Conservation (phyloP, 2,797 vertebrate species). For the Labroides dimidiatus region DNA sequence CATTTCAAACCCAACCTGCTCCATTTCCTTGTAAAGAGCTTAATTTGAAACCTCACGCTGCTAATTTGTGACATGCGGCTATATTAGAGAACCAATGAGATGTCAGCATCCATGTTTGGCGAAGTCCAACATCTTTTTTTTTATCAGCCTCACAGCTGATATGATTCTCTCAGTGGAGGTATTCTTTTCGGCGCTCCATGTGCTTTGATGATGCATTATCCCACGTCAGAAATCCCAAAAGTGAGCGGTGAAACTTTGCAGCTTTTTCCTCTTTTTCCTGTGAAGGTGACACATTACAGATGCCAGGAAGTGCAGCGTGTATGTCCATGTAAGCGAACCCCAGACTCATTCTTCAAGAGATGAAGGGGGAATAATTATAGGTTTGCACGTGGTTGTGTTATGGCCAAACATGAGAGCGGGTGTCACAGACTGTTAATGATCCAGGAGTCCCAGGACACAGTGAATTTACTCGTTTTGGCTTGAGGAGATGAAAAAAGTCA, state of each 20-base stretch:
- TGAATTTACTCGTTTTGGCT: conserved; percentile 55
- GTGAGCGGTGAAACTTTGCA: conserved; percentile 45
- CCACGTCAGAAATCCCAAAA: conserved; percentile 26
- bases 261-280: conserved; percentile 44
- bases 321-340: conserved; percentile 25
- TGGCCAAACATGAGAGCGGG: conserved; percentile 53
- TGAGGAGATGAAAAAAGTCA: conserved; percentile 35
- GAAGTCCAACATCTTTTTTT: conserved; percentile 9
- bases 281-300: conserved; percentile 60
- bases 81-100: conserved; percentile 25
- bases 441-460: conserved; percentile 48
- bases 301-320: conserved; percentile 45
- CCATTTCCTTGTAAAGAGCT: conserved; percentile 60
- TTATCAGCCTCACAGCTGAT: neutral
- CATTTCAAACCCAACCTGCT: conserved; percentile 68
- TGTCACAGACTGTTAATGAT: conserved; percentile 64
- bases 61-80: conserved; percentile 50
- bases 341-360: conserved; percentile 17
- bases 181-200: neutral
- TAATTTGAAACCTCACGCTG: conserved; percentile 45
- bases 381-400: conserved; percentile 55
- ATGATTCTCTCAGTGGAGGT: conserved; percentile 13
- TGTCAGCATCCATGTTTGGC: conserved; percentile 3
- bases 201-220: conserved; percentile 34
- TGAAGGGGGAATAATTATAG: conserved; percentile 47